A percentile compares a stretch with the other conserved stretches of the same genome.
These are phyloP conservation scores for Lynx canadensis DNA, from an alignment of 2,113 vertebrate species.

Conservation along the genomic window DNA sequence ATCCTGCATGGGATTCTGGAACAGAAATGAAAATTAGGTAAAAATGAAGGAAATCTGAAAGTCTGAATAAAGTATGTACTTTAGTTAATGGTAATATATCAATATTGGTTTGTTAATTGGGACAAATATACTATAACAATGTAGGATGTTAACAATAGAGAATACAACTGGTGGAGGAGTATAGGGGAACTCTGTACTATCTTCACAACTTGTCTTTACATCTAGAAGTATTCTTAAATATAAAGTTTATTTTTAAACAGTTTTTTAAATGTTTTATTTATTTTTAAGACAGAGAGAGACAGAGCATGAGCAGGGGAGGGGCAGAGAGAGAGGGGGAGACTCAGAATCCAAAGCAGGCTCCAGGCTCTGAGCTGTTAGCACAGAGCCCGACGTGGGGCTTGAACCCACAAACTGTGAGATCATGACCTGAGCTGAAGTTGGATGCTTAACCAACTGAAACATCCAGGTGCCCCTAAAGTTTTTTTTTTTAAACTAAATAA, in stretches of 20 bases:
- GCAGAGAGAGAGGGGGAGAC: no score
- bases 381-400: no score
- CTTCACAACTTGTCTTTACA: neutral
- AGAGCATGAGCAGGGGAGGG: no score
- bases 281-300: no score
- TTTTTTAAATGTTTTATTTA: no score
- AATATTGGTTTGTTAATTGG: neutral
- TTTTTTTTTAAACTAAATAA: neutral
- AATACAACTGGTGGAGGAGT: neutral
- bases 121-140: neutral
- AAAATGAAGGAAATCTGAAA: neutral
- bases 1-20: neutral
- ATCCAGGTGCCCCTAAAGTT: neutral
- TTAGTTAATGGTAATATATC: neutral
- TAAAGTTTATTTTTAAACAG: neutral
- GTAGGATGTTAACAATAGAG: neutral
- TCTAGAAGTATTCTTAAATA: conserved; percentile 18
- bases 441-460: no score
- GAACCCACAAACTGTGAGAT: no score
- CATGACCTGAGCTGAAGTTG: no score
- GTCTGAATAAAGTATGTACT: neutral
- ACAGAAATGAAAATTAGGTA: neutral
- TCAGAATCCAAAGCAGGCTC: no score
- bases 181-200: neutral
- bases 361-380: no score